Base-by-base conservation (phyloP, 2,888 invertebrate species). In the Dendrolimus pini region DNA sequence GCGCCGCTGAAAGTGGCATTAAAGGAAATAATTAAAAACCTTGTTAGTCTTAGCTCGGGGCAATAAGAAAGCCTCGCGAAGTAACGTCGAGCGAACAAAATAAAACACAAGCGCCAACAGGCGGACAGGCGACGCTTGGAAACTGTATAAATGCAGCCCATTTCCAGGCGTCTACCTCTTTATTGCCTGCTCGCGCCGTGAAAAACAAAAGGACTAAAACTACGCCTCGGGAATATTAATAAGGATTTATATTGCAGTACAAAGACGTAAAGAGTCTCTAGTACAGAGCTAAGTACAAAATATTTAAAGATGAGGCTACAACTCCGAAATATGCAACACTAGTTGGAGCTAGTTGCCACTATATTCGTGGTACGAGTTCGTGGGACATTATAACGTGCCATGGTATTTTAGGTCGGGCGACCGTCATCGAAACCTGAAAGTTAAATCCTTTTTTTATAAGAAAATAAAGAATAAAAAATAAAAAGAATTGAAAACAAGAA, bases 1-100 rank as follows among this genome's bases (percentile, higher is more conserved):
- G 69, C 75, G 72, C 70, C 68, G 63, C 81, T 84, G 81, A 78
- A 78, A 87, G 83, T 86, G 83, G 81, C 83, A 82, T 85, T 82
- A 87, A 85, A 87, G 85, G 83, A 86, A 88, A 89, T 89, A 89
- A 89, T 89, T 89, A 89, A 89, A 89, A 89, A 85, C 80, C 85
- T 84, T 87, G 87, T 88, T 87, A 86, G 85, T 78, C 80, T 78
- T 74, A 77, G 78, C 77, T 80, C 75, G 74, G 76, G 81, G 88
- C 81, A 86, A 86, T 85, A 83, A 84, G 78, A 81, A 77, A 75
- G 80, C 70, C 64, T 71, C 69, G 78, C 80, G 86, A 85, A 87
- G 85, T 80, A 83, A 77, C 82, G 78, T 67, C 71, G 78, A 68
- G 77, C 71, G 77, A 75, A 72, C 77, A 83, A 86, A 88, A 88